A percentile compares a stretch with the other conserved stretches of the same genome.
Conservation (phyloP, 2,113 vertebrate species). For the Scytalopus superciliaris region DNA sequence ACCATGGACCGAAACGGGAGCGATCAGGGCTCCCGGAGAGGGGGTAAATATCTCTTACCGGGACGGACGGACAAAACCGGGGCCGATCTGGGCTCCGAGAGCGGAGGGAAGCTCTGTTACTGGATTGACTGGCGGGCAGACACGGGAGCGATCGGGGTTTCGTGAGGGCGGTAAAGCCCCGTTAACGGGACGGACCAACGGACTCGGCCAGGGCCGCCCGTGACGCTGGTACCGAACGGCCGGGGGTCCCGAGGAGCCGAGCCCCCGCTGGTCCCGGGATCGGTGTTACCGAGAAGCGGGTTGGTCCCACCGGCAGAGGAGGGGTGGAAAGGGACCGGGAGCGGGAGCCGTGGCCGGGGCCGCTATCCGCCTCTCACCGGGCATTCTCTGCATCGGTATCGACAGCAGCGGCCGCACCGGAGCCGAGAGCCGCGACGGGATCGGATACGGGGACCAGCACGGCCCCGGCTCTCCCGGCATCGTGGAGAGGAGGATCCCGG, state of each 20-base stretch:
- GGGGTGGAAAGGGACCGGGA: neutral
- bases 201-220: neutral
- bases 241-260: neutral
- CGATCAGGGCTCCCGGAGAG: neutral
- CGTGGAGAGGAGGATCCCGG: neutral
- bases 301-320: no score
- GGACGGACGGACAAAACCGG: neutral
- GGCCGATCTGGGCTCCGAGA: neutral
- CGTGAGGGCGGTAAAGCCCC: neutral
- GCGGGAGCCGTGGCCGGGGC: no score
- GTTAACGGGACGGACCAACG: neutral
- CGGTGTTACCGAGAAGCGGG: neutral
- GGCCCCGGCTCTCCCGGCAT: no score
- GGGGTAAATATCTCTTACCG: neutral
- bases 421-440: no score
- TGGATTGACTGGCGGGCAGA: neutral
- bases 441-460: no score
- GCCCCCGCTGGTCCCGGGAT: neutral
- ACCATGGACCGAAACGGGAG: neutral
- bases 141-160: neutral
- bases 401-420: neutral
- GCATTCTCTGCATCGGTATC: neutral
- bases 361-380: neutral
- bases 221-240: neutral
- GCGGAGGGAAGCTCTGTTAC: neutral